phyloP scores from a whole-genome alignment of 2,888 invertebrate species.

The Hemicrepidius hirtus region DNA sequence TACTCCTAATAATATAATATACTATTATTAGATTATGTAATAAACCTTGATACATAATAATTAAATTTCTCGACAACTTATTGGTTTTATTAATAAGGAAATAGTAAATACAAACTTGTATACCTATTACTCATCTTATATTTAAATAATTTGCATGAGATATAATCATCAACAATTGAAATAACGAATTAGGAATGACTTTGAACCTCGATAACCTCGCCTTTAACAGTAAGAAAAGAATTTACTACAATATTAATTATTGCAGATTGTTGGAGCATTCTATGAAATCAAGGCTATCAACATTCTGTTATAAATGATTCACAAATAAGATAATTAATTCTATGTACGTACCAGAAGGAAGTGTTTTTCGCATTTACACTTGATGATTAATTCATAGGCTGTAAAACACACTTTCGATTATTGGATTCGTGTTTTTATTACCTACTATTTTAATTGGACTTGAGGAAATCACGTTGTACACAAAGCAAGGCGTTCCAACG shows the following conservation, averaged over 20 bases:
- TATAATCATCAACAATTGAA: too few species aligned
- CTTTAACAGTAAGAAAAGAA: neutral
- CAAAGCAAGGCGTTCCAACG: too few species aligned
- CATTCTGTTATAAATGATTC: slow-evolving; percentile 15
- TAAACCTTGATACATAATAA: too few species aligned
- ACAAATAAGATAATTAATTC: slow-evolving; percentile 3
- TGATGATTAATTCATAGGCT: slow-evolving; percentile 6
- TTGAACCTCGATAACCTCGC: slow-evolving; percentile 4
- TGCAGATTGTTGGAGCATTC: neutral
- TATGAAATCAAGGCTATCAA: slow-evolving; percentile 19
- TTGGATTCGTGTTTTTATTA: slow-evolving; percentile 5
- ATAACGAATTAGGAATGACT: neutral
- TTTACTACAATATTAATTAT: slow-evolving; percentile 13
- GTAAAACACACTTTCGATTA: slow-evolving; percentile 17
- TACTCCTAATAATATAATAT: too few species aligned
- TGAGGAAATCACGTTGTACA: too few species aligned
- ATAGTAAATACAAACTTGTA: too few species aligned
- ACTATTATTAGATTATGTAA: too few species aligned
- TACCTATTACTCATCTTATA: too few species aligned
- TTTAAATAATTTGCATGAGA: too few species aligned
- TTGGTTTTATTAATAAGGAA: too few species aligned
- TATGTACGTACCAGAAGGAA: slow-evolving; percentile 1
- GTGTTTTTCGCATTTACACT: slow-evolving; percentile 1
- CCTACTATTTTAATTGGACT: neutral
- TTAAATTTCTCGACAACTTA: too few species aligned